Evolutionary conservation across 92 coral and sea anemone genomes (phyloP), one percentile per base, ranked within the genome.

Genomic region (Muricea muricata): DNA sequence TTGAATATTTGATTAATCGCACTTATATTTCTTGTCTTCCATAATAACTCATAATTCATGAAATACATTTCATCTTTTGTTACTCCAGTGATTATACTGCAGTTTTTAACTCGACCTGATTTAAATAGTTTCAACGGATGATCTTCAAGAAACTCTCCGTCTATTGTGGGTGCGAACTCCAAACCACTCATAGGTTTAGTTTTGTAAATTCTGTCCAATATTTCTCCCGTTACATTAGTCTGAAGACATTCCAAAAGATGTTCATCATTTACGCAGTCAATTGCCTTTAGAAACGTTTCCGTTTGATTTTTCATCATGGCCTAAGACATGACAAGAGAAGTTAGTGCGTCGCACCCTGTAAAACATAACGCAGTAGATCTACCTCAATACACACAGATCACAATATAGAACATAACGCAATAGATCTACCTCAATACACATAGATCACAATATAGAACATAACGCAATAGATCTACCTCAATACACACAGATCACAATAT

Each of bases 61-160:
- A 63, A 63, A 6, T n/a, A 63, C 70, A 26, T 28, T 63, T 63
- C 70, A 8, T 63, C 70, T 31, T 63, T 63, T 4, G 39, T 63
- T 7, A 63, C 40, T 63, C 70, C 70, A 10, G 31, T n/a, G 0
- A 63, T 8, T 3, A 63, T 63, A 2, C 39, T 63, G 18, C 39
- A 63, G n/a, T 63, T 26, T 25, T 63, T 63, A 1, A 63, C 34
- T 20, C 31, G 70, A 0, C 70, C 70, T 13, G 70, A 63, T 11
- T 7, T 28, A 11, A 63, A 28, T 32, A 63, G 37, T 32, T 63
- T 63, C n/a, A 20, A 11, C 31, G 70, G 70, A 8, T 63, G 70
- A 28, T 63, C 70, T 63, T 26, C 31, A 11, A 63, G 30, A 25
- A 29, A 63, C 39, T 25, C 70, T 2, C 70, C 3, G 30, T 63